Evolutionary conservation across 1,140 invertebrate species (phyloP).

Genomic region (Chironomus tepperi): DNA sequence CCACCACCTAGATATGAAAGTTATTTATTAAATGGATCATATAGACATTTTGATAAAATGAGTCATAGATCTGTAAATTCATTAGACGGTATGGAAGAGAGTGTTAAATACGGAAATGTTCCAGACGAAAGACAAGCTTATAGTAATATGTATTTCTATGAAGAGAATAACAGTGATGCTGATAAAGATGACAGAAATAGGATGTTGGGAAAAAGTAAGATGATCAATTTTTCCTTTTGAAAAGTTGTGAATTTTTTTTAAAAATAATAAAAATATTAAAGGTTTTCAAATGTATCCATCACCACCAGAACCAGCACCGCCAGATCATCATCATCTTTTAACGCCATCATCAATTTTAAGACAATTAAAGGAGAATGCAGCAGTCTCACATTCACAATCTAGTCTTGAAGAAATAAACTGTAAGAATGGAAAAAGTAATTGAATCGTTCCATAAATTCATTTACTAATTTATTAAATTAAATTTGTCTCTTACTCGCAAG

Average conservation of each 20-base stretch:
- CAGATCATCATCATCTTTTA: conserved; percentile 52
- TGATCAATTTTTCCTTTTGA: neutral
- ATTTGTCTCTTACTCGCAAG: conserved; percentile 38
- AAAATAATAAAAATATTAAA: conserved; percentile 32
- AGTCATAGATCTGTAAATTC: conserved; percentile 44
- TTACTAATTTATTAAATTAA: conserved; percentile 26
- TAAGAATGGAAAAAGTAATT: conserved; percentile 35
- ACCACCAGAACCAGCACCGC: conserved; percentile 70
- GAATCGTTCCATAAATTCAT: conserved; percentile 27
- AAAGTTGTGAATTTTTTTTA: neutral
- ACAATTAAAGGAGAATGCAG: conserved; percentile 36
- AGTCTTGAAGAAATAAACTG: conserved; percentile 56
- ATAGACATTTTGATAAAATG: conserved; percentile 70
- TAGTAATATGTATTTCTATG: conserved; percentile 26
- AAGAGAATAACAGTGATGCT: conserved; percentile 17
- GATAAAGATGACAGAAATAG: neutral
- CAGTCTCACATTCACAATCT: conserved; percentile 51
- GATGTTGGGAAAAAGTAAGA: conserved; percentile 15
- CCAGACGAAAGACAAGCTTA: conserved; percentile 26
- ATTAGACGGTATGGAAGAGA: conserved; percentile 43
- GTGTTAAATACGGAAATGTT: conserved; percentile 26
- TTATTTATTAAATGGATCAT: conserved; percentile 46
- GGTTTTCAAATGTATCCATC: conserved; percentile 75
- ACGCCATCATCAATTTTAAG: conserved; percentile 41
- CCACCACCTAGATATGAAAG: conserved; percentile 61